Conservation (phyloP, 2,797 vertebrate genomes). For the Catharus ustulatus region DNA sequence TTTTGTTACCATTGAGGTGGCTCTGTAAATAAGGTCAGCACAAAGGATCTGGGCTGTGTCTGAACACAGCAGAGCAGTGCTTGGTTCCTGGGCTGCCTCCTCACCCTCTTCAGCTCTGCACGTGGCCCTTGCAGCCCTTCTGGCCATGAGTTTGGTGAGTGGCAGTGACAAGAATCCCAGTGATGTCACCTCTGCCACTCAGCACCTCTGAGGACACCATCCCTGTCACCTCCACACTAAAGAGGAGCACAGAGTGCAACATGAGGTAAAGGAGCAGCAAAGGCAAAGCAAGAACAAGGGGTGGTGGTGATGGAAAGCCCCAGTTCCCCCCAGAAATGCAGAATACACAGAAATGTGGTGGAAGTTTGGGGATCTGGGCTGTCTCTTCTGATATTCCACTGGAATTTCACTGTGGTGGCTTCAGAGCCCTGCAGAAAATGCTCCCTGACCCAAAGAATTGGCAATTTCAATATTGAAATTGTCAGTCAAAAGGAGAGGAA, state of each 20-base stretch:
- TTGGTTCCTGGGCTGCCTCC: neutral
- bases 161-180: neutral
- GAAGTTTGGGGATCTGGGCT: neutral
- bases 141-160: neutral
- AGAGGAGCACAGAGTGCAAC: neutral
- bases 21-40: neutral
- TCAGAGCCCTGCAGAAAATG: neutral
- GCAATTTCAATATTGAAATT: neutral
- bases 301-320: neutral
- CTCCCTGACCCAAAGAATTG: neutral
- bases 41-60: neutral
- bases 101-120: neutral
- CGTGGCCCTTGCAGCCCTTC: neutral
- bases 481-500: neutral
- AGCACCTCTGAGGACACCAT: neutral
- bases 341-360: rapidly evolving
- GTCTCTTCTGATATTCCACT: neutral
- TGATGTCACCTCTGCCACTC: neutral
- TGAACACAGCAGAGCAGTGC: neutral
- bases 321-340: rapidly evolving
- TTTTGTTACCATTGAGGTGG: neutral
- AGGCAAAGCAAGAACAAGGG: neutral
- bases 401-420: neutral
- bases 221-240: neutral
- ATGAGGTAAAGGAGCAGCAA: neutral